Evolutionary conservation across 2,113 vertebrate genomes (phyloP).

Genomic region (Rhineura floridana): DNA sequence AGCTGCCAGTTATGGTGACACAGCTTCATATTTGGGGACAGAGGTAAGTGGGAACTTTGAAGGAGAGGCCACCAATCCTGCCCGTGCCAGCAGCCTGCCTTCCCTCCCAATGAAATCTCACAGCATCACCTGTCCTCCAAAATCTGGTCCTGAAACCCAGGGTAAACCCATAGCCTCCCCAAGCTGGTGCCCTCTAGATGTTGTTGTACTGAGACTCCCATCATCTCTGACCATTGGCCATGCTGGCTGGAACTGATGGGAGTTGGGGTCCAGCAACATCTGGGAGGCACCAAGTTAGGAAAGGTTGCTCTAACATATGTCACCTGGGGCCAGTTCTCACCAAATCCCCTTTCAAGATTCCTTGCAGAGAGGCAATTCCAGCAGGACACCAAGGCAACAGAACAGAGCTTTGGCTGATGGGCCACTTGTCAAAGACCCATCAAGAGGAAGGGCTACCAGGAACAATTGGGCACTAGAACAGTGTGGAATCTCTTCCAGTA

Average conservation of each 20-base stretch:
- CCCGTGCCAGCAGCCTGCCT: background rate
- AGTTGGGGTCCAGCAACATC: too few relatives aligned
- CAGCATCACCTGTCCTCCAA: constrained; percentile 4
- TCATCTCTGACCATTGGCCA: too few relatives aligned
- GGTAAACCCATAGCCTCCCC: background rate
- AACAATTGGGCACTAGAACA: constrained; percentile 2
- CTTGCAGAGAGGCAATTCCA: constrained; percentile 22
- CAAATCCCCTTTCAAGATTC: too few relatives aligned
- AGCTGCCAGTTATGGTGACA: constrained; percentile 32
- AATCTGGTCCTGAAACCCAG: background rate
- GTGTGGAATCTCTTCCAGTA: constrained; percentile 46
- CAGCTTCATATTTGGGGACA: constrained; percentile 33
- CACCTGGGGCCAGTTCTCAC: too few relatives aligned
- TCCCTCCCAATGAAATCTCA: background rate
- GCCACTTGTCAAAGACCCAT: background rate
- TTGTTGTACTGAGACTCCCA: too few relatives aligned
- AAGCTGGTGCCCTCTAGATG: too few relatives aligned
- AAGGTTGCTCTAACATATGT: too few relatives aligned
- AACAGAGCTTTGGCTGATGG: background rate
- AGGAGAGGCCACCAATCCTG: background rate
- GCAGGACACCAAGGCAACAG: background rate
- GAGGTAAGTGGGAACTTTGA: background rate
- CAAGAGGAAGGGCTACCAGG: constrained; percentile 16
- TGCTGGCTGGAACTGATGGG: too few relatives aligned
- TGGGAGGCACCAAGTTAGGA: too few relatives aligned